These are phyloP conservation scores for Nemotelus nigrinus DNA, from an alignment of 2,888 invertebrate genomes.

Conservation along the genomic window DNA sequence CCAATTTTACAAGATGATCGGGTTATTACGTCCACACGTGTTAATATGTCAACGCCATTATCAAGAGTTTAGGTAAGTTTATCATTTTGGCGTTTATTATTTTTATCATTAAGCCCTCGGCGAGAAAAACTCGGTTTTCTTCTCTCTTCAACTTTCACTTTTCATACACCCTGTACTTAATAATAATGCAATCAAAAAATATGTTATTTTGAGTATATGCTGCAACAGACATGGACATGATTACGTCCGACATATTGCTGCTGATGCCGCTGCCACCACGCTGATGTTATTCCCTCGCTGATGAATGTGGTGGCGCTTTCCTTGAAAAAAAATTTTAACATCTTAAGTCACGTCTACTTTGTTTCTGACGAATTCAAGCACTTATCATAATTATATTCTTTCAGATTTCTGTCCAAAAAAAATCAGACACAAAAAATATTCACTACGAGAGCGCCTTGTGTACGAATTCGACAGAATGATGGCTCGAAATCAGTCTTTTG, in stretches of 20 bases:
- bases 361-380: slow-evolving; percentile 10
- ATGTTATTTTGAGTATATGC: not conserved
- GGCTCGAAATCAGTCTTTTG: too few species aligned
- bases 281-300: not conserved
- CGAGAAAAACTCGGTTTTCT: too few species aligned
- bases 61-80: too few species aligned
- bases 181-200: not conserved
- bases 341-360: slow-evolving; percentile 28
- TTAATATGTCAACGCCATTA: too few species aligned
- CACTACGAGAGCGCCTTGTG: not conserved
- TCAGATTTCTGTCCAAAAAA: slow-evolving; percentile 1
- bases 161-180: not conserved
- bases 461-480: too few species aligned
- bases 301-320: slow-evolving; percentile 20
- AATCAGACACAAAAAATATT: not conserved
- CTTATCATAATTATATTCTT: slow-evolving; percentile 36
- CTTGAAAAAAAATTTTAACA: slow-evolving; percentile 27
- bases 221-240: slow-evolving; percentile 10
- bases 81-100: too few species aligned
- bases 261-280: too few species aligned
- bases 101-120: too few species aligned
- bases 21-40: too few species aligned
- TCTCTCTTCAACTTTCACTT: not conserved
- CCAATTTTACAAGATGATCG: too few species aligned
- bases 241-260: slow-evolving; percentile 10